Percentiles rank a stretch among this genome's conserved stretches.
Conservation (phyloP, 2,113 vertebrate genomes). For the Eubucco bourcierii region DNA sequence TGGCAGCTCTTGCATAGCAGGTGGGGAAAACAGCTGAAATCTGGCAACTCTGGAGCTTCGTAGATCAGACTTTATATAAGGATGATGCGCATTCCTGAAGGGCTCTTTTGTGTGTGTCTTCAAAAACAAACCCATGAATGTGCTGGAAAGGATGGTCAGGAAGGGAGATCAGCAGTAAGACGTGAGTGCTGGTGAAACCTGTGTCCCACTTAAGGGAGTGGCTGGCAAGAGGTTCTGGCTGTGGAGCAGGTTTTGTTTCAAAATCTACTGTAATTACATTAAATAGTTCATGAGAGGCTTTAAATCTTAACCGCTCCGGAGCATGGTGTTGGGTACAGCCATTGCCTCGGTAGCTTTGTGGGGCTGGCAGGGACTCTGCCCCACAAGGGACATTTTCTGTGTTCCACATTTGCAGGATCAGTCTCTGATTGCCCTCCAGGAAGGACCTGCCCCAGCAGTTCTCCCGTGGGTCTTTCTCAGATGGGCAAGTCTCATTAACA, state of each 20-base stretch:
- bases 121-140: not conserved
- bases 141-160: not conserved
- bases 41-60: not conserved
- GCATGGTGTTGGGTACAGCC: accelerated
- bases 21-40: not conserved
- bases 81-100: not conserved
- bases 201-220: not conserved
- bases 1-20: not conserved
- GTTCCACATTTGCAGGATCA: not conserved
- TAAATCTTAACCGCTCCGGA: not conserved
- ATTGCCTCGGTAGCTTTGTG: accelerated
- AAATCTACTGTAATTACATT: not conserved
- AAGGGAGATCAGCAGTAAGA: not conserved
- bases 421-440: not conserved
- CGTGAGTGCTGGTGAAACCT: not conserved
- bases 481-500: not conserved
- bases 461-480: not conserved
- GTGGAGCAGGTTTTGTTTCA: slow-evolving; percentile 46
- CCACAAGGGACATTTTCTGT: not conserved
- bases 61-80: not conserved
- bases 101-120: not conserved
- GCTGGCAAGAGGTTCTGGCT: not conserved
- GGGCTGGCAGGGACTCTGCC: not conserved
- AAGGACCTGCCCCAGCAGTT: not conserved
- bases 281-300: not conserved